Evolutionary conservation across 2,797 vertebrate genomes (phyloP), one percentile per base, ranked within the genome.

Genomic region (Falco columbarius): DNA sequence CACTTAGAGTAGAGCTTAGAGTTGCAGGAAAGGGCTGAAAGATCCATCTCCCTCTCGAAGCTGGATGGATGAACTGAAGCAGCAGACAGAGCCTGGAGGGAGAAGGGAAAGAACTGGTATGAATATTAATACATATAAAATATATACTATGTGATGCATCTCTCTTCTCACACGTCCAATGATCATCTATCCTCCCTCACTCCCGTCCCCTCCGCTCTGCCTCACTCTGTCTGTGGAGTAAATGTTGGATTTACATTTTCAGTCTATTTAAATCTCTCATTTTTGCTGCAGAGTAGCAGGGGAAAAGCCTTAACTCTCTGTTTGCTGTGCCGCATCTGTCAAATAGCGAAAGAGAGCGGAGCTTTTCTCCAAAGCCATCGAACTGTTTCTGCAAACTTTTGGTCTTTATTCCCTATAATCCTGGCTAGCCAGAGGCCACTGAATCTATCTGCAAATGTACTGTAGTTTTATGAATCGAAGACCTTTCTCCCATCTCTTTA

Each of bases 51-150:
- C 76, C 70, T 94, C 72, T 86, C 96, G 94, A 97, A 96, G 87
- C 89, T n/a, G 89, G 94, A 97, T 97, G 91, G 95, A 97, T 97
- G 97, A 97, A 96, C 95, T 95, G 94, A 95, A 94, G 94, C 84
- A 93, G 82, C 89, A 96, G 86, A 95, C 92, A 94, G 87, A 96
- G 94, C 96, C 95, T 90, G 66, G 77, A 95, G 95, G 95, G 89
- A 93, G 83, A 93, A 89, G 89, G 76, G 76, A 90, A 96, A 96
- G 92, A 94, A 91, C 70, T 89, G 70, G 40, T 93, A 95, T 96
- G 92, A 98, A 97, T 97, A 97, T 97, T 97, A 97, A 97, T 96
- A 96, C 70, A 52, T 95, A 97, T 97, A 97, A 98, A 98, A 98
- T 96, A 96, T 95, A 93, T 95, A 97, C 96, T 94, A 36, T 94